Evolutionary conservation across 1,140 invertebrate species (phyloP), one percentile per base, ranked within the genome.

Genomic region (Drosophila tristis): DNA sequence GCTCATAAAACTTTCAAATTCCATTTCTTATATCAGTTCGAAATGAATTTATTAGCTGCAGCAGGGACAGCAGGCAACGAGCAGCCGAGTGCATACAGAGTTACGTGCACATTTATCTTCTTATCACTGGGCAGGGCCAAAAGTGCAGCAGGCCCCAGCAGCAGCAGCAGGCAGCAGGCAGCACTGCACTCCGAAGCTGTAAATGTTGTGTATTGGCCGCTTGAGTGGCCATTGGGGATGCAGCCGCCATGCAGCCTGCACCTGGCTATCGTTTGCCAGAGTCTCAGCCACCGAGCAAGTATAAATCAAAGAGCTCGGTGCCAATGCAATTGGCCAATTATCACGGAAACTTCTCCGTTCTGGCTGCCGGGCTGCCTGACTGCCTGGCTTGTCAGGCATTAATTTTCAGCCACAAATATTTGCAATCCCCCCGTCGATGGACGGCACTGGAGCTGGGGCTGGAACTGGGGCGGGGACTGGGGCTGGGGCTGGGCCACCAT

Each of bases 1-100:
- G 62, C 54, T 65, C 75, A 87, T 87, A 76, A 79, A 87, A 87
- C 60, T 74, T 59, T 87, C 78, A 87, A 62, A 82, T 62, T 59
- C 65, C 68, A 61, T 73, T 77, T 73, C 64, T 54, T 58, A 68
- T 54, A 70, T 65, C 50, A 56, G 66, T 54, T 68, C 16, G 4
- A 63, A 39, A 53, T 47, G 20, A 58, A 75, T 74, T 80, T 85
- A 78, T 74, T 78, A 55, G 54, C 9, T 20, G 5, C 25, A 42
- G 11, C 35, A 39, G 35, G 42, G 47, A 23, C n/a, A 48, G 56
- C 29, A 47, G 31, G 13, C 42, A 16, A n/a, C 8, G 8, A 31
- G 9, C 9, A 39, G 35, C 35, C 11, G 11, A 39, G 35, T 39
- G 11, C 35, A 39, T 39, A 39, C 11, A 39, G 13, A 13, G 35